Evolutionary conservation across 2,888 invertebrate species (phyloP), one percentile per base, ranked within the genome.

Genomic region (Ectemnius continuus): DNA sequence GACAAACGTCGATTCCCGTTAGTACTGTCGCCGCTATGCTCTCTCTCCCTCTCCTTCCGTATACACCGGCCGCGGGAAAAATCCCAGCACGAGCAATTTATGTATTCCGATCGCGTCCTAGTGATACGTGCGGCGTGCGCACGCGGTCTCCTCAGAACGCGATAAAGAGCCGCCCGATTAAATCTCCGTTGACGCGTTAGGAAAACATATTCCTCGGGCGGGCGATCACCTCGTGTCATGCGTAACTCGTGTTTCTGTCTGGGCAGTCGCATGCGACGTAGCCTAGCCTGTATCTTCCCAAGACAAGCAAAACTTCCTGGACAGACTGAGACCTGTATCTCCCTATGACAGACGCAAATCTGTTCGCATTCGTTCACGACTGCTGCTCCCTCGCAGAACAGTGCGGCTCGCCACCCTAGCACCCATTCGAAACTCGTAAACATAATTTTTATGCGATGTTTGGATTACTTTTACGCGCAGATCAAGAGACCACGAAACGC

Each of bases 391-490:
- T 48, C 47, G 52, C 36, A 61, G 58, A 16, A 68, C 67, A 60
- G 52, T 56, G 73, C 67, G 1, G 11, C 8, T 8, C 36, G 36
- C 8, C 36, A 73, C 82, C 82, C 82, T 58, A 75, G 67, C 61
- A 69, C 75, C 86, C 83, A 89, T 89, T 90, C 78, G 84, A 88
- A 88, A 87, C 88, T 89, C 89, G 89, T 90, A 90, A 90, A 89
- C 87, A 88, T 90, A 88, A 90, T 89, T 90, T 89, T 89, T 89
- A 90, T 86, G 86, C 85, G 85, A 84, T 87, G 87, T 89, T 90
- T 88, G 89, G 88, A 89, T 89, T 87, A 87, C 88, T 89, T 87
- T 83, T 85, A 84, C 84, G 85, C 86, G 84, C 85, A 84, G 86
- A 89, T 88, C 86, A 85, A 86, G 88, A 87, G 87, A 89, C 88